Percentiles rank a stretch among this genome's conserved stretches.
Evolutionary conservation across 2,888 invertebrate genomes (phyloP).

Genomic region (Prosapia bicincta): DNA sequence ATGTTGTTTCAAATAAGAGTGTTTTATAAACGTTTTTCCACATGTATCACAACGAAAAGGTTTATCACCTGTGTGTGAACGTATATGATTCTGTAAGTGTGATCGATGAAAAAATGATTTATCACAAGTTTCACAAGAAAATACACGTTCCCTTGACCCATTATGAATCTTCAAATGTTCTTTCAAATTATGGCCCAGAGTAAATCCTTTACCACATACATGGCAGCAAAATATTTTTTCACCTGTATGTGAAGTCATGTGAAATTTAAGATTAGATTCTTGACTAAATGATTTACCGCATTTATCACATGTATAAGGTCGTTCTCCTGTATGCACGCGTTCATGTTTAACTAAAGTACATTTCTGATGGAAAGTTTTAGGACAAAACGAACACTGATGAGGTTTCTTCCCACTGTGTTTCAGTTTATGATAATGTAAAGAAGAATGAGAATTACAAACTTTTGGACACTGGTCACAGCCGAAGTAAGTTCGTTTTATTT

Average conservation of each 20-base stretch:
- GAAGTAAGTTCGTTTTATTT: neutral
- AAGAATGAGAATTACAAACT: neutral
- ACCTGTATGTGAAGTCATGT: neutral
- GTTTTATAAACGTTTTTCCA: slow-evolving; percentile 8
- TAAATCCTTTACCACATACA: slow-evolving; percentile 3
- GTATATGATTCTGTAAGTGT: slow-evolving; percentile 10
- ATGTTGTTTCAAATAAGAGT: slow-evolving; percentile 11
- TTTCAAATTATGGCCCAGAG: slow-evolving; percentile 8
- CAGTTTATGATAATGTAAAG: neutral
- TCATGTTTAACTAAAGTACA: neutral
- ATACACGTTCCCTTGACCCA: neutral
- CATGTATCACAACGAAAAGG: slow-evolving; percentile 4
- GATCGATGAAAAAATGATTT: slow-evolving; percentile 13
- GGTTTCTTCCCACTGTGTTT: neutral
- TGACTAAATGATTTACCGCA: neutral
- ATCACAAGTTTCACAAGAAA: neutral
- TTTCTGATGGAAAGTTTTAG: neutral
- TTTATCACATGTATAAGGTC: neutral
- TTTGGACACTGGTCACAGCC: neutral
- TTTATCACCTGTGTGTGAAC: slow-evolving; percentile 3
- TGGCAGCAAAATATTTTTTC: slow-evolving; percentile 10
- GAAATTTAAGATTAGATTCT: neutral
- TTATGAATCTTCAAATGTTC: slow-evolving; percentile 13
- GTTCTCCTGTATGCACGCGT: neutral
- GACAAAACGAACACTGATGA: neutral